Base-by-base conservation (phyloP, 2,113 vertebrate genomes). In the Epinephelus fuscoguttatus region DNA sequence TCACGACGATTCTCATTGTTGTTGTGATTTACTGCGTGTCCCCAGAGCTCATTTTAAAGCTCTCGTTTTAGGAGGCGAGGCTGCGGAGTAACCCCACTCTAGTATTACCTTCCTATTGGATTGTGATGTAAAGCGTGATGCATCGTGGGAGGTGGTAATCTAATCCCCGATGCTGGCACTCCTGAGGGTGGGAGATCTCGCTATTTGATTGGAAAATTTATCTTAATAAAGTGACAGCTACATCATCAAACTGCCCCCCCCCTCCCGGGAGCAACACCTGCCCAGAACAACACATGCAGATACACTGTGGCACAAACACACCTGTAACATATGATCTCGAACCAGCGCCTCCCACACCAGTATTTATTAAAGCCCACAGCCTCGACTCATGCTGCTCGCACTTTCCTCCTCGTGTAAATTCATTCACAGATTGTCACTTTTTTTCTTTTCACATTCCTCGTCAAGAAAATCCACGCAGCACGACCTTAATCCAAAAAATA, bases 91-190 rank as follows among this genome's bases (percentile, higher is more conserved):
- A 37, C 70, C 64, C 52, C 55, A 4, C 49, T 59, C 57, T 21
- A 12, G 67, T 50, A 53, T 89, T 80, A 21, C 78, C 83, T n/a
- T 63, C 59, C 88, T 89, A 86, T 90, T 89, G 90, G 78, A 91
- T 91, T 85, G 84, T 74, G 82, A 92, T 91, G 89, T 88, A 90
- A 83, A 86, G 86, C 72, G 52, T 84, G 86, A 93, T 93, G 91
- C 91, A 92, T 94, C 92, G 76, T 92, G 92, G 93, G 91, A 91
- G 85, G 82, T 66, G 70, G 82, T 93, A 93, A 95, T 96, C 92
- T 89, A 95, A 95, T 95, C 93, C 87, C 50, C 17, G 15, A 82
- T 59, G 60, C 81, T 70, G 88, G 84, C 84, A 21, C 88, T 88
- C 75, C 90, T 82, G 72, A 89, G 93, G 92, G 91, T 52, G 85